phyloP scores from a whole-genome alignment of 2,113 vertebrate species.

The Mus spicilegus region DNA sequence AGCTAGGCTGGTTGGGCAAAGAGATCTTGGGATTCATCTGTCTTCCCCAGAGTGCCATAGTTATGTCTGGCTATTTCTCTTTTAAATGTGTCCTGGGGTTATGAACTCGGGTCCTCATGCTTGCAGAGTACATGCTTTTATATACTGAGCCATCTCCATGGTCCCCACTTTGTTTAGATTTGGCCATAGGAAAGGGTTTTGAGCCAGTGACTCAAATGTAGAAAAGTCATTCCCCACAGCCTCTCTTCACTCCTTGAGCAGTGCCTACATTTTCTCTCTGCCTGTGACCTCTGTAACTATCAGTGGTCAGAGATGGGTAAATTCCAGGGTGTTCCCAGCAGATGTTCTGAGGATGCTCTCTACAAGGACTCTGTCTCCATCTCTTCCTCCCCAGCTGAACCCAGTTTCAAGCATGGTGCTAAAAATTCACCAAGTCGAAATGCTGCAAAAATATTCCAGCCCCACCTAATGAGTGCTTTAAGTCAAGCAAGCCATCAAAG shows the following conservation, averaged over 20 bases:
- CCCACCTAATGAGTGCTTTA: slow-evolving; percentile 71
- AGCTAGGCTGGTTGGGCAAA: neutral
- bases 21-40: neutral
- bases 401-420: slow-evolving; percentile 7
- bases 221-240: neutral
- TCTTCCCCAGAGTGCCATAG: neutral
- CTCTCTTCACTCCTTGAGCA: neutral
- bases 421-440: slow-evolving; percentile 46
- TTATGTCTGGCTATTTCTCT: neutral
- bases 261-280: neutral
- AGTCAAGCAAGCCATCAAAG: slow-evolving; percentile 69
- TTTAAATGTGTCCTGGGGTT: neutral
- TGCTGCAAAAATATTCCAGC: slow-evolving; percentile 56
- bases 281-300: neutral
- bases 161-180: neutral
- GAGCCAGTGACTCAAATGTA: neutral
- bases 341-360: neutral
- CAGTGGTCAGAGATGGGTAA: neutral
- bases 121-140: neutral
- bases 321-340: neutral
- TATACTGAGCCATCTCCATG: no score
- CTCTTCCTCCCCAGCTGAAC: neutral
- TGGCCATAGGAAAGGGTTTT: neutral
- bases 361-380: neutral
- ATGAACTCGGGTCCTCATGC: neutral